A percentile compares a stretch with the other conserved stretches of the same genome.
These are phyloP conservation scores for Brachionus calyciflorus DNA, from an alignment of 1,140 invertebrate genomes.

Conservation along the genomic window DNA sequence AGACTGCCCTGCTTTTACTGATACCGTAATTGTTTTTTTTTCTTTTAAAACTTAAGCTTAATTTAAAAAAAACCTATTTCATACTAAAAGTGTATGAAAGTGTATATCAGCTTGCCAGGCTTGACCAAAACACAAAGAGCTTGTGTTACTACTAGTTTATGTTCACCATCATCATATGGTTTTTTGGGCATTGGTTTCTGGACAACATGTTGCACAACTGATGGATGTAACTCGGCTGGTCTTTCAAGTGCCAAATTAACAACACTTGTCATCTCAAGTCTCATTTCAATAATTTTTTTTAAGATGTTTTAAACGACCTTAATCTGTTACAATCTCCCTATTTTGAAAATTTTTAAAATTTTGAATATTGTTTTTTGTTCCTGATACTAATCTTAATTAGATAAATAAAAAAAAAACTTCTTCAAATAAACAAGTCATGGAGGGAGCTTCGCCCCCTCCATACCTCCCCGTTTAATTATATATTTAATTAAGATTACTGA, in stretches of 20 bases:
- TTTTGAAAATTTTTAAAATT: too few relatives aligned
- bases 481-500: too few relatives aligned
- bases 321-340: too few relatives aligned
- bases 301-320: neutral
- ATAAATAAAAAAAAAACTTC: too few relatives aligned
- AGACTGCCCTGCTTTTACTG: neutral
- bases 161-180: neutral
- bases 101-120: neutral
- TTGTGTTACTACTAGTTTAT: slow-evolving; percentile 18
- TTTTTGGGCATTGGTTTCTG: slow-evolving; percentile 28
- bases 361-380: too few relatives aligned
- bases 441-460: too few relatives aligned
- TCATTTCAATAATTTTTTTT: neutral
- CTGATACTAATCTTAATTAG: too few relatives aligned
- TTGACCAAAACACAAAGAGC: neutral
- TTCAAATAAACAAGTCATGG: too few relatives aligned
- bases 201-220: slow-evolving; percentile 23
- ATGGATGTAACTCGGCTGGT: slow-evolving; percentile 24
- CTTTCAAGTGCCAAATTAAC: neutral
- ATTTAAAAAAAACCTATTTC: neutral
- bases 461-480: too few relatives aligned
- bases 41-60: neutral
- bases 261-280: neutral
- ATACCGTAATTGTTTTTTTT: neutral
- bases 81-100: slow-evolving; percentile 27